A percentile compares a stretch with the other conserved stretches of the same genome.
These are phyloP conservation scores for Clarias fuscus DNA, from an alignment of 2,797 vertebrate genomes.

Conservation along the genomic window DNA sequence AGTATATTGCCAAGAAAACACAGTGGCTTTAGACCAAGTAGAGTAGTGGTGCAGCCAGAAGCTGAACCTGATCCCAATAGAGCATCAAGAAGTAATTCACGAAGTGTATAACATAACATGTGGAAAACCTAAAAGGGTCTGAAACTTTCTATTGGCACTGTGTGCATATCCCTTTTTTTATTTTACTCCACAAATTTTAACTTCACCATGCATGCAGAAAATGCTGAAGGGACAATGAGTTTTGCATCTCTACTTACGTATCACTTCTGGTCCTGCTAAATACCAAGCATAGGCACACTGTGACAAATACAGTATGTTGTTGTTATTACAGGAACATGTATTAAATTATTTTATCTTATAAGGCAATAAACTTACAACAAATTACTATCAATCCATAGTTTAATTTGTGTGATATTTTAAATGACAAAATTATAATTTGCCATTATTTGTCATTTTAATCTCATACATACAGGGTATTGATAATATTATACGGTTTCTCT, in stretches of 20 bases:
- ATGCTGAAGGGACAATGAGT: neutral
- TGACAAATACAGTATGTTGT: constrained; percentile 3
- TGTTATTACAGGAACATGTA: neutral
- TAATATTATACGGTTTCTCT: neutral
- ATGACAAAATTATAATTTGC: neutral
- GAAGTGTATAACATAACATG: no score
- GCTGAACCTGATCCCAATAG: no score
- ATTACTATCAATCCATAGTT: neutral
- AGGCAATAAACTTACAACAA: neutral
- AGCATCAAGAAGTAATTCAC: no score
- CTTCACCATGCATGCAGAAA: neutral
- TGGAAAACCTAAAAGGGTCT: no score
- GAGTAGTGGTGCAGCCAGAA: no score
- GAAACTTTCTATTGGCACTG: no score
- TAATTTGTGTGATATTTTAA: neutral
- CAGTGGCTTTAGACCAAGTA: no score
- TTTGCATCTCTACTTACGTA: neutral
- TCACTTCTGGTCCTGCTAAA: neutral
- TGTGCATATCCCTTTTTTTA: neutral
- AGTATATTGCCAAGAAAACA: no score
- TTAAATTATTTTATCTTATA: neutral
- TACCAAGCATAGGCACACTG: constrained; percentile 19
- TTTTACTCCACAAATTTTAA: neutral
- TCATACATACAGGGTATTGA: neutral
- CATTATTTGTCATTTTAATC: neutral